phyloP scores from a whole-genome alignment of 2,113 vertebrate genomes.

The Sinocyclocheilus rhinocerous region DNA sequence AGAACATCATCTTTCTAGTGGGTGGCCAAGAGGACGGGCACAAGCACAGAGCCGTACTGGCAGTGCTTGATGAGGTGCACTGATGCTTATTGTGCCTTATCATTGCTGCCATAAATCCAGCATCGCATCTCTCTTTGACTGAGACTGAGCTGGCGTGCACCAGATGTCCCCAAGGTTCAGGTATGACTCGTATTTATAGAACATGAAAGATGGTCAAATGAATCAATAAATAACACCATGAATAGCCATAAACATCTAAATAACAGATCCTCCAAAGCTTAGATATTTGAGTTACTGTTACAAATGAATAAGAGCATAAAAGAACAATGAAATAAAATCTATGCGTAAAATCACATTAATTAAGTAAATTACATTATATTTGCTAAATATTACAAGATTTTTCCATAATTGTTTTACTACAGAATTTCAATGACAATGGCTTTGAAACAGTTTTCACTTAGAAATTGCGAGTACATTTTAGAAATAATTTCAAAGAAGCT shows the following conservation, averaged over 20 bases:
- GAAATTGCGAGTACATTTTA: too few species aligned
- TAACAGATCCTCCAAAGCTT: neutral
- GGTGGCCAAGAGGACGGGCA: slow-evolving; percentile 17
- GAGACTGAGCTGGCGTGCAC: slow-evolving; percentile 1
- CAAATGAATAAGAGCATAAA: neutral
- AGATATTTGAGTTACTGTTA: slow-evolving; percentile 18
- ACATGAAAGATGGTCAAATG: slow-evolving; percentile 17
- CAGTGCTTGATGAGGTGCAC: slow-evolving; percentile 38
- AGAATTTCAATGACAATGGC: neutral
- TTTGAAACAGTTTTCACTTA: neutral
- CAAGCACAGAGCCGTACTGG: slow-evolving; percentile 3
- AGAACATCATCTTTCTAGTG: slow-evolving; percentile 25
- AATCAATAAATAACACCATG: slow-evolving; percentile 7
- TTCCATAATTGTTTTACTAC: too few species aligned
- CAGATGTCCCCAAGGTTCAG: slow-evolving; percentile 28
- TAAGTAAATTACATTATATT: neutral
- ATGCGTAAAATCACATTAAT: too few species aligned
- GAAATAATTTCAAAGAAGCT: too few species aligned
- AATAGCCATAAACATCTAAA: slow-evolving; percentile 11
- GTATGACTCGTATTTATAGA: slow-evolving; percentile 25
- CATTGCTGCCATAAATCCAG: slow-evolving; percentile 39
- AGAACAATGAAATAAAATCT: neutral
- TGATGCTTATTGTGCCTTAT: slow-evolving; percentile 43
- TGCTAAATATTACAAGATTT: neutral
- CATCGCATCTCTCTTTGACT: slow-evolving; percentile 17